Evolutionary conservation across 2,888 invertebrate genomes (phyloP).

Genomic region (Cephonodes hylas): DNA sequence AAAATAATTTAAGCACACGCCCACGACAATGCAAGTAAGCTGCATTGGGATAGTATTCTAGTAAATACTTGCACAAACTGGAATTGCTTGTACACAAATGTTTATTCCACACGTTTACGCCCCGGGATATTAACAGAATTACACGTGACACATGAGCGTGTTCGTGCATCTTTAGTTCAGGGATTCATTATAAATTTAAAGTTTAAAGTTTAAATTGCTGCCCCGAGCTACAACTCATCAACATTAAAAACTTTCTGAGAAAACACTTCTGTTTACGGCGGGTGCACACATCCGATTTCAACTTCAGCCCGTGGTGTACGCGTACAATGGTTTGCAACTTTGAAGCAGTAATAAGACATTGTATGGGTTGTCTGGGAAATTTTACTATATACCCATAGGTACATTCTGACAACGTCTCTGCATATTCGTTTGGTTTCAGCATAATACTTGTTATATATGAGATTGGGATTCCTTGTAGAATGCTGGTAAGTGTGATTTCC

Average conservation of each 20-base stretch:
- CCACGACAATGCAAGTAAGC: background rate
- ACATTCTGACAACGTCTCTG: no score
- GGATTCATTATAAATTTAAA: constrained; percentile 67
- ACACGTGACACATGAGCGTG: constrained; percentile 44
- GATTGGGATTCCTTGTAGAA: no score
- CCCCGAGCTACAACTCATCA: constrained; percentile 66
- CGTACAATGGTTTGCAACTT: constrained; percentile 3
- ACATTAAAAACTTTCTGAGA: constrained; percentile 58
- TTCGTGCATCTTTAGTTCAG: constrained; percentile 55
- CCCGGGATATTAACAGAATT: constrained; percentile 40
- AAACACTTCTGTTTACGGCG: constrained; percentile 24
- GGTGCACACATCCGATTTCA: constrained; percentile 7
- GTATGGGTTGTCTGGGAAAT: background rate
- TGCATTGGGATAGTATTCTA: constrained; percentile 16
- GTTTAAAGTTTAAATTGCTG: constrained; percentile 71
- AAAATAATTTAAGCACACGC: no score
- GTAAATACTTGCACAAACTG: constrained; percentile 21
- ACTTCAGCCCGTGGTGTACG: background rate
- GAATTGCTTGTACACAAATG: constrained; percentile 30
- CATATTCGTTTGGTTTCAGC: no score
- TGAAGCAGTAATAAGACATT: constrained; percentile 8
- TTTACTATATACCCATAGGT: no score
- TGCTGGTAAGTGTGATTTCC: no score
- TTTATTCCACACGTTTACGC: constrained; percentile 35
- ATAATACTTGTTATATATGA: no score